Conservation (phyloP, 2,797 vertebrate genomes). For the Phoxinus dragarum region DNA sequence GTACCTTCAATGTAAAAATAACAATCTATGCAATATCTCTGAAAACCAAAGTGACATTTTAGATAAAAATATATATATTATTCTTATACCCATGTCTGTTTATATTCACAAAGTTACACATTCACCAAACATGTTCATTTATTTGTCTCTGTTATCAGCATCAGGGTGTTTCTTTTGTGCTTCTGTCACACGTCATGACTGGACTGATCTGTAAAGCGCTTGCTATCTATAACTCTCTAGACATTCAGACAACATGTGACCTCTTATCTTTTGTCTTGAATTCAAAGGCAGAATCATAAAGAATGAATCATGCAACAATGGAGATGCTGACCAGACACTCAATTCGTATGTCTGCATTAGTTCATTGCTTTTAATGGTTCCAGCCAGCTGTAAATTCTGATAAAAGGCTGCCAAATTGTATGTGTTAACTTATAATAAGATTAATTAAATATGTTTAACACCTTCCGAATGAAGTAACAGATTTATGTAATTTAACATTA, state of each 20-base stretch:
- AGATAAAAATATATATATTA: not conserved
- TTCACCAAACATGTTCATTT: conserved; percentile 8
- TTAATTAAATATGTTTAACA: not conserved
- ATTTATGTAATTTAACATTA: not conserved
- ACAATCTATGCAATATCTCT: not conserved
- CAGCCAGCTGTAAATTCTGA: not conserved
- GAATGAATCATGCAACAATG: conserved; percentile 31
- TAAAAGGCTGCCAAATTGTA: not conserved
- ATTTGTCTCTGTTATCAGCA: conserved; percentile 9
- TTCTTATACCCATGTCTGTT: not conserved
- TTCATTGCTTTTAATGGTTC: not conserved
- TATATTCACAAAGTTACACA: not conserved
- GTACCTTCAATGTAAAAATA: not conserved
- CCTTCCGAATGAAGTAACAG: not conserved
- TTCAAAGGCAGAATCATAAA: conserved; percentile 51
- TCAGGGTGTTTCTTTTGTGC: conserved; percentile 19
- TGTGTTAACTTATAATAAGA: not conserved
- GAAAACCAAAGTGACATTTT: not conserved
- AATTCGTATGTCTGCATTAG: not conserved
- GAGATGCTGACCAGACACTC: conserved; percentile 16
- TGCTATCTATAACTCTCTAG: conserved; percentile 42
- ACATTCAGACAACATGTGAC: conserved; percentile 53
- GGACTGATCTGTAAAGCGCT: conserved; percentile 12
- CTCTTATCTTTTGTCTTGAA: conserved; percentile 38
- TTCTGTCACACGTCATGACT: conserved; percentile 7